Percentiles rank a stretch among this genome's conserved stretches.
phyloP scores from a whole-genome alignment of 2,888 invertebrate genomes.

The Heliconius ismenius region DNA sequence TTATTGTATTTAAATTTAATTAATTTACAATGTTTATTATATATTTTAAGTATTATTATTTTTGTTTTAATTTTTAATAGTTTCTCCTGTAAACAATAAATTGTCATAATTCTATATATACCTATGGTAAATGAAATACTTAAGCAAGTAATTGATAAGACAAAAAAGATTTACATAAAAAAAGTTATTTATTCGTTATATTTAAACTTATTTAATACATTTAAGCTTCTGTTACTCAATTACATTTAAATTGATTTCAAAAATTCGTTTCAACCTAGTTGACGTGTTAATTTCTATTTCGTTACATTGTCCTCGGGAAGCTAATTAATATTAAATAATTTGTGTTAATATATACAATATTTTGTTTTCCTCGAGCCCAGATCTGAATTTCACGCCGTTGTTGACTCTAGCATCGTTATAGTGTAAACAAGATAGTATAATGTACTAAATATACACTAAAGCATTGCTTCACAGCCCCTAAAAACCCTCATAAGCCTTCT shows the following conservation, averaged over 20 bases:
- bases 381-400: not conserved
- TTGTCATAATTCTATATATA: too few relatives aligned
- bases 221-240: not conserved
- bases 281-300: not conserved
- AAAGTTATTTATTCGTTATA: too few relatives aligned
- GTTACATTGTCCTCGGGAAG: not conserved
- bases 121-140: not conserved
- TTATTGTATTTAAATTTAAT: not conserved
- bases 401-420: not conserved
- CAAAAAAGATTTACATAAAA: too few relatives aligned
- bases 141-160: not conserved
- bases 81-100: too few relatives aligned
- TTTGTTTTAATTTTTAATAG: too few relatives aligned
- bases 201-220: too few relatives aligned
- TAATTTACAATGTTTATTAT: not conserved
- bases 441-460: not conserved
- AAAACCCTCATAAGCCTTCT: slow-evolving; percentile 16
- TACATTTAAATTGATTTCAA: not conserved
- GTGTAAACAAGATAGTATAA: not conserved
- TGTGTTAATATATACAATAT: not conserved
- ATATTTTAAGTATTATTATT: not conserved
- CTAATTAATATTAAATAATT: not conserved
- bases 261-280: not conserved
- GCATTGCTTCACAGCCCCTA: slow-evolving; percentile 1
- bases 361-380: not conserved